Evolutionary conservation across 2,888 invertebrate species (phyloP).

Genomic region (Drosophila eohydei): DNA sequence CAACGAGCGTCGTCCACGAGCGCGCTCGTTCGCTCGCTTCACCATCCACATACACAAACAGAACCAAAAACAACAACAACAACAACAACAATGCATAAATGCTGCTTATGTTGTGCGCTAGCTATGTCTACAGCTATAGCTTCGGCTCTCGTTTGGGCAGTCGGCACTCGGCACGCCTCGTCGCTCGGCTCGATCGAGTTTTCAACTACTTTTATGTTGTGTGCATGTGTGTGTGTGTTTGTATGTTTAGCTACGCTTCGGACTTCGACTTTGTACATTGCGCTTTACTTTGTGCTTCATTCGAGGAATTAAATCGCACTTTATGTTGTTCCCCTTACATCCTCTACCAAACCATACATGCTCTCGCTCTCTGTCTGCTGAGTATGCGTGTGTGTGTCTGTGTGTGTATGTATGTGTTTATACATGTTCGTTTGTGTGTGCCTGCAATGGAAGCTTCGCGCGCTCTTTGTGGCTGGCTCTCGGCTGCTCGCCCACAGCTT

Average conservation of each 20-base stretch:
- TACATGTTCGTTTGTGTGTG: slow-evolving; percentile 18
- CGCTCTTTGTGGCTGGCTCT: slow-evolving; percentile 32
- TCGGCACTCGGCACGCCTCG: slow-evolving; percentile 33
- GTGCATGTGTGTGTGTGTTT: slow-evolving; percentile 18
- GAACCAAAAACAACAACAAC: slow-evolving; percentile 36
- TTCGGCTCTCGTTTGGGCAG: slow-evolving; percentile 40
- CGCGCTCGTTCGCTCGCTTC: slow-evolving; percentile 25
- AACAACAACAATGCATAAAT: slow-evolving; percentile 60
- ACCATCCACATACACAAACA: slow-evolving; percentile 32
- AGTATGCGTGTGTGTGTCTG: slow-evolving; percentile 8
- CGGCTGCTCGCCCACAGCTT: slow-evolving; percentile 67
- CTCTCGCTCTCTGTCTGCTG: slow-evolving; percentile 34
- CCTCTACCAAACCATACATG: background rate
- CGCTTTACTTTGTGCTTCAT: slow-evolving; percentile 76
- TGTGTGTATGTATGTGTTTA: slow-evolving; percentile 10
- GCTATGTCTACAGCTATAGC: slow-evolving; percentile 37
- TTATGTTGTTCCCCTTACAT: slow-evolving; percentile 46
- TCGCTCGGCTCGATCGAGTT: slow-evolving; percentile 67
- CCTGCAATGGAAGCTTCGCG: slow-evolving; percentile 41
- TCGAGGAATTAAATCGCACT: slow-evolving; percentile 78
- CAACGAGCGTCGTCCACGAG: slow-evolving; percentile 51
- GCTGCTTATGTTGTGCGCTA: slow-evolving; percentile 65
- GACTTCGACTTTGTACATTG: slow-evolving; percentile 73
- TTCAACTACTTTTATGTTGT: slow-evolving; percentile 52
- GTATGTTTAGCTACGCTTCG: slow-evolving; percentile 40